Evolutionary conservation across 2,113 vertebrate genomes (phyloP).

Genomic region (Oncorhynchus clarkii): DNA sequence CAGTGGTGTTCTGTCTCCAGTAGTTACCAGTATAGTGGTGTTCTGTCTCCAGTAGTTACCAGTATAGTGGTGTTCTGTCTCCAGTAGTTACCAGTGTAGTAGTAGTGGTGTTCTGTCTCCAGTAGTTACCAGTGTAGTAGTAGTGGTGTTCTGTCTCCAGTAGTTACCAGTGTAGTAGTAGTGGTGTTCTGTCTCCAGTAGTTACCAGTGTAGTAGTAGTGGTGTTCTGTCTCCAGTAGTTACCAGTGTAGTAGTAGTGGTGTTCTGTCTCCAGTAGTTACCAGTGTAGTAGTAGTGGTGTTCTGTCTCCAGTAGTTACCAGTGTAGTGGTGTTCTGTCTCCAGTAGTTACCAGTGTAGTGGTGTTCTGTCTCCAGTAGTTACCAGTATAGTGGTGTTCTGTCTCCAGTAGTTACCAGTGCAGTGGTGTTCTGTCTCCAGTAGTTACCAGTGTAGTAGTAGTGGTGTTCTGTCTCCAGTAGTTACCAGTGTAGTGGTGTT

Average conservation of each 20-base stretch:
- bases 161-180: neutral
- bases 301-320: constrained; percentile 29
- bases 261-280: constrained; percentile 29
- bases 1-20: constrained; percentile 3
- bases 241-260: constrained; percentile 13
- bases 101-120: too few species aligned
- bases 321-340: constrained; percentile 19
- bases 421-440: too few species aligned
- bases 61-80: too few species aligned
- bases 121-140: too few species aligned
- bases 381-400: constrained; percentile 24
- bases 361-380: constrained; percentile 29
- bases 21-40: too few species aligned
- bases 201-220: neutral
- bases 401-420: constrained; percentile 22
- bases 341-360: constrained; percentile 16
- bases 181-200: too few species aligned
- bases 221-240: constrained; percentile 26
- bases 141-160: too few species aligned
- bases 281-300: neutral
- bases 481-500: too few species aligned
- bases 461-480: too few species aligned
- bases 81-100: too few species aligned
- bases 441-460: too few species aligned
- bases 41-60: too few species aligned